phyloP scores from a whole-genome alignment of 2,113 vertebrate genomes.

The Mungos mungo region DNA sequence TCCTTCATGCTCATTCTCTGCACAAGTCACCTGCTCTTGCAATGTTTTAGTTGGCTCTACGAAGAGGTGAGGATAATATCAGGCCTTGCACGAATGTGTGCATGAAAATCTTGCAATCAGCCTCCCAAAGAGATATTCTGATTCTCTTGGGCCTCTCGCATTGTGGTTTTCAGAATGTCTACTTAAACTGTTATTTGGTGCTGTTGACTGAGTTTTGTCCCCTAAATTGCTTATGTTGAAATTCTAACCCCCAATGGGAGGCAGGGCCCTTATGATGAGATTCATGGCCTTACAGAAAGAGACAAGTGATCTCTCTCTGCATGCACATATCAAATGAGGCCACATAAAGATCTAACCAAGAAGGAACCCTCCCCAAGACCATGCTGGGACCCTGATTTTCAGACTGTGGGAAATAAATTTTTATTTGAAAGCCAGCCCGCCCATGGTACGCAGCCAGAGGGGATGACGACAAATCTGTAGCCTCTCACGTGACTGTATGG shows the following conservation, averaged over 20 bases:
- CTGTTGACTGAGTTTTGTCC: background rate
- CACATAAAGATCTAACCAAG: background rate
- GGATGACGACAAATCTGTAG: background rate
- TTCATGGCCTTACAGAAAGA: background rate
- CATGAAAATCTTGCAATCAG: background rate
- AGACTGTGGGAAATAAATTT: background rate
- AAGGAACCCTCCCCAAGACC: background rate
- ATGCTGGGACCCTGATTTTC: background rate
- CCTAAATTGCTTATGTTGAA: background rate
- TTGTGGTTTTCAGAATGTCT: background rate
- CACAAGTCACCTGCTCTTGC: background rate
- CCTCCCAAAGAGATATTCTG: background rate
- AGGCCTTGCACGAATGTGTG: background rate
- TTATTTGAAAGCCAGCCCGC: background rate
- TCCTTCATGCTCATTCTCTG: background rate
- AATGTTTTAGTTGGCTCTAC: constrained; percentile 28
- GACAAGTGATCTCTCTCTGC: background rate
- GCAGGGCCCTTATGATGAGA: background rate
- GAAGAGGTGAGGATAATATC: background rate
- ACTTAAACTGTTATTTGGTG: background rate
- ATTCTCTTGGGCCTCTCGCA: background rate
- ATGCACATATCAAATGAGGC: background rate
- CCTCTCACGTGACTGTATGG: background rate
- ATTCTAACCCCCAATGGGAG: too few species aligned
- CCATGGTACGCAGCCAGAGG: background rate